Evolutionary conservation across 2,888 invertebrate genomes (phyloP), one percentile per base, ranked within the genome.

Genomic region (Cataglyphis rosenhaueri): DNA sequence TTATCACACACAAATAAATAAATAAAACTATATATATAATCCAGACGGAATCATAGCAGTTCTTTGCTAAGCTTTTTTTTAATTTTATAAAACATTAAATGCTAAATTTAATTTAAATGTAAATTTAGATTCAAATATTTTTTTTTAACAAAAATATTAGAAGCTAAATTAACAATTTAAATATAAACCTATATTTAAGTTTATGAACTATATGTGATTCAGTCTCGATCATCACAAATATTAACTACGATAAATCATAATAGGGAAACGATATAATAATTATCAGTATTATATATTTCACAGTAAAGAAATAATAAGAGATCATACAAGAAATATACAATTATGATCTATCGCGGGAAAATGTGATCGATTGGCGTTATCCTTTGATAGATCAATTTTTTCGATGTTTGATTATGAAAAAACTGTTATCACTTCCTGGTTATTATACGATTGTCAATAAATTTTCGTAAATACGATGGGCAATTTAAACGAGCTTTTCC

Each of bases 321-420:
- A 84, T 88, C 85, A 83, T 71, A 71, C 71, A 89, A 89, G 86
- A 87, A 92, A 91, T 92, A 83, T 91, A 91, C 89, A 91, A 91
- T 85, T 87, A 91, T 38, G 78, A 92, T 92, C 87, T 89, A 92
- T 90, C 88, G 64, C 85, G 62, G 86, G 90, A 92, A 90, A 86
- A 94, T 87, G 89, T 73, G 29, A 65, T 68, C 5, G 9, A 38
- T 78, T 62, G 12, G 81, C 92, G 44, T 93, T 90, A 85, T 91
- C 91, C 84, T 86, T 84, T 52, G 83, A 90, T 91, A 90, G 87
- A 92, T 91, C 84, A 21, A 73, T 76, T 65, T 76, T 82, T 92
- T 92, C 92, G 91, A 92, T 92, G 91, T 92, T 92, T 91, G 91
- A 89, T 86, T 89, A 89, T 90, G 88, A 91, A 89, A 88, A 86